Evolutionary conservation across 2,888 invertebrate genomes (phyloP), one percentile per base, ranked within the genome.

Genomic region (Tetranychus piercei): DNA sequence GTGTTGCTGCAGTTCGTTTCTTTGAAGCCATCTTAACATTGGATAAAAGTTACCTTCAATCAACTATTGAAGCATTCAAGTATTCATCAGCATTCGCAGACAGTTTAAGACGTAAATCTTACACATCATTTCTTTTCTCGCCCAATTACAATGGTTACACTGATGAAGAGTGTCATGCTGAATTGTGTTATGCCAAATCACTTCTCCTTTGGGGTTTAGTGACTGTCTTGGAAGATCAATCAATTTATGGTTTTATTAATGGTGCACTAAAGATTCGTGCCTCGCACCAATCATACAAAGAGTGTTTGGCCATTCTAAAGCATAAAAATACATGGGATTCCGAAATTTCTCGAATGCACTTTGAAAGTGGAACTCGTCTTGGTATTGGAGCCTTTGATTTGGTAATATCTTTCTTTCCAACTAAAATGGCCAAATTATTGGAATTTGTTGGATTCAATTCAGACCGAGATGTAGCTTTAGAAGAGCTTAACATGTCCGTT

Each of bases 151-250:
- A 88, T 78, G 83, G 85, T 34, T 89, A 89, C 79, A 88, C 90
- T 1, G 89, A 86, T 81, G 84, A 81, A 81, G 92, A 95, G 83
- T 88, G 92, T 23, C 96, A 97, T 83, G 95, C 96, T 0, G 96
- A 97, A 81, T 84, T 97, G 65, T 94, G 94, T 82, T 91, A 92
- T 82, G 95, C 96, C 0, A 96, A 97, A 82, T 89, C 90, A 55
- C 85, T 94, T 72, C 85, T 97, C 72, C 85, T 95, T 75, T 88
- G 91, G 81, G 91, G 95, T 0, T 87, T 94, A 81, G 86, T 97
- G 77, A 91, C 92, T n/a, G 92, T 95, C 81, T 88, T 95, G 80
- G 94, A 94, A 81, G 95, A 96, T 81, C 95, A 97, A 82, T 94
- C 91, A 78, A 85, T 96, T 76, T 87, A 91, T 74, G 92, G 92